Evolutionary conservation across 1,140 invertebrate species (phyloP), one percentile per base, ranked within the genome.

Genomic region (Drosophila yakuba): DNA sequence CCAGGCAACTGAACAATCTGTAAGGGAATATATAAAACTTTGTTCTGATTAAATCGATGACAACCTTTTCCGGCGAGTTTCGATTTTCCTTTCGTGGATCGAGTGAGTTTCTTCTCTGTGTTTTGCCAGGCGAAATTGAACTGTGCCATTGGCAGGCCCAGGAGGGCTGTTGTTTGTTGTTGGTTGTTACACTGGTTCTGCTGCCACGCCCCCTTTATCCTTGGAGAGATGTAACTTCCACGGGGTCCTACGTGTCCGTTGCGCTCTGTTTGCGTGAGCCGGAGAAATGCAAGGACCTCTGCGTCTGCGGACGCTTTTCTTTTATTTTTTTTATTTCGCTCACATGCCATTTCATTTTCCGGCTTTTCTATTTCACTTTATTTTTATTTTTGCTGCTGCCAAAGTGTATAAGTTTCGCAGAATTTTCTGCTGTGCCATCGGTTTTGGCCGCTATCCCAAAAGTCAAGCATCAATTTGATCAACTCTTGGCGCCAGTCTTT

Each of bases 391-490:
- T 66, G 59, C 47, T 64, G 59, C 38, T 63, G 69, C n/a, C 52
- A 61, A 83, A 88, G 54, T 83, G 80, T 88, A 84, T 67, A 79
- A 88, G 84, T 83, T 82, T 78, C 55, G 14, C 32, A 50, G 63
- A n/a, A 32, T 61, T 77, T 56, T 32, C 39, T 55, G 64, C 38
- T 66, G 48, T 36, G 56, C 50, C 32, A 62, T 63, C 23, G 66
- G 57, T 63, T 68, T 89, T 89, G 84, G 83, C 76, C 67, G 50
- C 17, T 80, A 76, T 78, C 76, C 84, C 83, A 83, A 66, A 83
- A 72, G 83, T 74, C 78, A 69, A 81, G 68, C 82, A 88, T 89
- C 83, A 88, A 89, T 89, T 88, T 83, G 84, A 88, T 88, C 80
- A 89, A 71, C 75, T 88, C 64, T 83, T 72, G 83, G 83, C 83